phyloP scores from a whole-genome alignment of 2,797 vertebrate genomes.

The Myotis daubentonii region DNA sequence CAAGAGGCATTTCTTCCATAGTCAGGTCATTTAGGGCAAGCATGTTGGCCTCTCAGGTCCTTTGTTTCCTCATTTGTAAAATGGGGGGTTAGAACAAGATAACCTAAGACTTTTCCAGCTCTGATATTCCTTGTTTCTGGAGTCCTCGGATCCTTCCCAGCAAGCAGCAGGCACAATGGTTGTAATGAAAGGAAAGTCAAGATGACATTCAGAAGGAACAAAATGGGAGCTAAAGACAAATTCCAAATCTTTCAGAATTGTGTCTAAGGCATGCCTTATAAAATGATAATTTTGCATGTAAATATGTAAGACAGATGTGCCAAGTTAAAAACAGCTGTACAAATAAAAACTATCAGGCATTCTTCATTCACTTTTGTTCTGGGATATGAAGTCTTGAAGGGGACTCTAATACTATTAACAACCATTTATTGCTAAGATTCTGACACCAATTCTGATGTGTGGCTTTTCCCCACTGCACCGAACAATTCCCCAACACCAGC shows the following conservation, averaged over 20 bases:
- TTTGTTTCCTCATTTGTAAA: slow-evolving; percentile 19
- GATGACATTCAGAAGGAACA: too few relatives aligned
- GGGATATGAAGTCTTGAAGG: not conserved
- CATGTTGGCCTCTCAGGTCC: not conserved
- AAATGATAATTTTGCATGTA: not conserved
- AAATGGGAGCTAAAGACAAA: not conserved
- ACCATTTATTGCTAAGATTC: not conserved
- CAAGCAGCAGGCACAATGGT: not conserved
- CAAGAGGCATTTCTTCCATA: not conserved
- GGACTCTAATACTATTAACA: not conserved
- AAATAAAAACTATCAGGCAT: not conserved
- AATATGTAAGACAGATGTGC: not conserved
- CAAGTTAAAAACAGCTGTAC: not conserved
- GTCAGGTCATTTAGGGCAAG: not conserved
- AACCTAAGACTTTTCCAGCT: not conserved
- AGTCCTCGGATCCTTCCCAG: not conserved
- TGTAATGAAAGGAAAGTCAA: too few relatives aligned
- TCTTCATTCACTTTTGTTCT: not conserved
- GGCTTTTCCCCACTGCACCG: not conserved
- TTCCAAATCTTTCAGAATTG: not conserved
- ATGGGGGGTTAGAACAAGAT: not conserved
- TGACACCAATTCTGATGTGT: not conserved
- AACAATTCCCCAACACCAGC: not conserved
- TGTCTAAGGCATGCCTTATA: not conserved
- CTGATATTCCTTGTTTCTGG: not conserved